Base-by-base conservation (phyloP, 2,113 vertebrate species). In the Nesoenas mayeri region DNA sequence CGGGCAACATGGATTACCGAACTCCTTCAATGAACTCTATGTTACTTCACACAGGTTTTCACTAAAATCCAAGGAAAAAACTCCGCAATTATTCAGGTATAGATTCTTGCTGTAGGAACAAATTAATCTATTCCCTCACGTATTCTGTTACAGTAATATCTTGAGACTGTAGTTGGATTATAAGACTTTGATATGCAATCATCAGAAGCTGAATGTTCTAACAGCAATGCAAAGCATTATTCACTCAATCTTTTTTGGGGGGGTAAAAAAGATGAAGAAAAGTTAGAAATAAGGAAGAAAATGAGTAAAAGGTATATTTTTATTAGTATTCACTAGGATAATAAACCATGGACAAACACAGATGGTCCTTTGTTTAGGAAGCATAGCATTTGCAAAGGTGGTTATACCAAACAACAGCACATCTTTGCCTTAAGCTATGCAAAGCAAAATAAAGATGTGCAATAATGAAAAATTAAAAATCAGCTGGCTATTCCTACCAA, bases 1-100 rank as follows among this genome's bases (percentile, higher is more conserved):
- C 1, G 69, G 44, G n/a, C 17, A 81, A 13, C 31, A 64, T 7
- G 1, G 0, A 56, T 40, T 15, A 44, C 0, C 38, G 13, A 70
- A 79, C n/a, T 40, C 26, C 32, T 92, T 47, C 51, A 54, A 19
- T 19, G 17, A 44, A 51, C 15, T 83, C 42, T 26, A 6, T 1
- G 3, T 19, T 32, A 42, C 28, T 20, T 72, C 32, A 64, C 21
- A 22, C 26, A 79, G 28, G 17, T 53, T 93, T 79, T 67, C 47
- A 69, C 58, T 72, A 61, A 32, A 82, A 66, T 3, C 9, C 44
- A 25, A 53, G 40, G 34, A 79, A 81, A 31, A 73, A 65, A 5
- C 6, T 2, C 11, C 2, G 25, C 21, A 4, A 6, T 38, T 73
- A 36, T 26, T 89, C 31, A 80, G 12, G 11, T 38, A 11, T 13